Evolutionary conservation across 2,113 vertebrate genomes (phyloP), one percentile per base, ranked within the genome.

Genomic region (Phalacrocorax carbo): DNA sequence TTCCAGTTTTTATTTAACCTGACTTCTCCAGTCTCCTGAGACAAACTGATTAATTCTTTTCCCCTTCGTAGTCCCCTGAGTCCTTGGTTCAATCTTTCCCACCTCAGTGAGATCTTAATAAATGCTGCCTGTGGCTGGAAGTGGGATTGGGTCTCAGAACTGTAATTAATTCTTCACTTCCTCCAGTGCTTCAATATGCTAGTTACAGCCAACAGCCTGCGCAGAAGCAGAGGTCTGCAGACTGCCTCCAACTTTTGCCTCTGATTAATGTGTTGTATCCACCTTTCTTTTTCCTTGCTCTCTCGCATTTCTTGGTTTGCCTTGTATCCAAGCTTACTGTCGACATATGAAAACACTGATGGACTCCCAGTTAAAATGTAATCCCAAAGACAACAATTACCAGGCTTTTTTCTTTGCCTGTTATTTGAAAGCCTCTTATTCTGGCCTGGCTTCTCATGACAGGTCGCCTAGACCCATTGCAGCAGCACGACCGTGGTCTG

Each of bases 91-190:
- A 97, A 93, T 96, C 90, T 93, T 96, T 95, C 90, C 93, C 81
- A 79, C 94, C 96, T 97, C 92, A 91, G 90, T 96, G 94, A 96
- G 94, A 96, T 97, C 96, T 96, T 96, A 97, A 97, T 97, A 96
- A 97, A 96, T 92, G 94, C 95, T 94, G 96, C 92, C 88, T 94
- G 92, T 95, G 94, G 93, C 96, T 94, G 93, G 92, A 95, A 79
- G 90, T 94, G 78, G 94, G 90, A 96, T 91, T 94, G 93, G 90
- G 92, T 95, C 94, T 95, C 85, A 72, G 92, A 86, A 90, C 71
- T 88, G 83, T 97, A 97, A 97, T 97, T 97, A 95, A 97, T 97
- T 93, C 88, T 90, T 90, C 83, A 93, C 92, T 95, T 95, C 93
- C 92, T 97, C 78, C 88, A 80, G 90, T 86, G 86, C 86, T 91